phyloP scores from a whole-genome alignment of 2,888 invertebrate genomes.

The Acrobasis suavella region DNA sequence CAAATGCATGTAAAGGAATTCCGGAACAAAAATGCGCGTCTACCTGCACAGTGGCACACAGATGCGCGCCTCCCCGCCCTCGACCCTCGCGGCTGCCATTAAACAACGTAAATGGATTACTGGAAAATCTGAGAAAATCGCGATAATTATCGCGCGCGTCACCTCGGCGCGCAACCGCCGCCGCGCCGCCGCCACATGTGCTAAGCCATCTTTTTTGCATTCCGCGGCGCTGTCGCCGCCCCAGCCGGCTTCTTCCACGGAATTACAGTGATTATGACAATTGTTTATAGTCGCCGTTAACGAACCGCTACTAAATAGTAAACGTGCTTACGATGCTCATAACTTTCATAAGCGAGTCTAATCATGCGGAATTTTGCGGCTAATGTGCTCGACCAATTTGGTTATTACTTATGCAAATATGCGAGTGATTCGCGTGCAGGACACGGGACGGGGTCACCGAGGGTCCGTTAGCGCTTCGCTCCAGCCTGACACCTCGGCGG shows the following conservation, averaged over 20 bases:
- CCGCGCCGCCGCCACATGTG: conserved; percentile 55
- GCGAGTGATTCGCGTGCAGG: conserved; percentile 67
- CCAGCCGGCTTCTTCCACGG: conserved; percentile 47
- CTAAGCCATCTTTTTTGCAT: conserved; percentile 63
- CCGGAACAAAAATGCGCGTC: conserved; percentile 74
- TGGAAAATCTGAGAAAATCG: conserved; percentile 78
- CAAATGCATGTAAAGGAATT: conserved; percentile 77
- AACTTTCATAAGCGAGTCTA: conserved; percentile 21
- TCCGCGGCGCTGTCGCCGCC: conserved; percentile 49
- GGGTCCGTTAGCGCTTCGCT: conserved; percentile 67
- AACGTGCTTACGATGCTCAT: conserved; percentile 32
- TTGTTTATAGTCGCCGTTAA: conserved; percentile 54
- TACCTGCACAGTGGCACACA: conserved; percentile 61
- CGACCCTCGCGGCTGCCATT: conserved; percentile 48
- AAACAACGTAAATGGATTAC: conserved; percentile 74
- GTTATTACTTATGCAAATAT: conserved; percentile 32
- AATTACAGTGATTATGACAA: conserved; percentile 56
- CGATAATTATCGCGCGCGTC: conserved; percentile 59
- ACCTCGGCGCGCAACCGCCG: conserved; percentile 43
- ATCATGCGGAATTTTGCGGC: conserved; percentile 14
- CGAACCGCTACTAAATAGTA: conserved; percentile 37
- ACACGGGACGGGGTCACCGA: conserved; percentile 60
- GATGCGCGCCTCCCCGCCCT: conserved; percentile 49
- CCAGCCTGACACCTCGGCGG: conserved; percentile 63
- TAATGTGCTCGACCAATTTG: conserved; percentile 8